A percentile compares a stretch with the other conserved stretches of the same genome.
Conservation (phyloP, 2,797 vertebrate genomes). For the Arnoldichthys spilopterus region DNA sequence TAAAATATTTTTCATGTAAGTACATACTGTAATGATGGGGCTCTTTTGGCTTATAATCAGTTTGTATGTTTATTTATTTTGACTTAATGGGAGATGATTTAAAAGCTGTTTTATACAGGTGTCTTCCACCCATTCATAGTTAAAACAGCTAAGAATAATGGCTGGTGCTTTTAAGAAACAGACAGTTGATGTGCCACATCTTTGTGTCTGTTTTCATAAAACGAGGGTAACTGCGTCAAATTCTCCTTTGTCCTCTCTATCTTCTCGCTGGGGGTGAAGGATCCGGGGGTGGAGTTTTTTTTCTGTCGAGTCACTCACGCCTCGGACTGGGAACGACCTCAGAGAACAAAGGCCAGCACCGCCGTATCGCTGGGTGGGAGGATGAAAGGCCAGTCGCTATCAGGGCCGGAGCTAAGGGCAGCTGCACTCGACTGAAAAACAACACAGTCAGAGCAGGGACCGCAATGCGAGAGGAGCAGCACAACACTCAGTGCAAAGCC, state of each 20-base stretch:
- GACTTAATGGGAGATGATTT: not conserved
- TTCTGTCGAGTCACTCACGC: conserved; percentile 54
- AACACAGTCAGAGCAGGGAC: conserved; percentile 30
- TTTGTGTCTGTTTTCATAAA: conserved; percentile 37
- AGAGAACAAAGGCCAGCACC: conserved; percentile 54
- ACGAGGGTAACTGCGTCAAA: conserved; percentile 38
- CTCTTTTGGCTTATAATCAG: not conserved
- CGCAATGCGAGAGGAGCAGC: conserved; percentile 37
- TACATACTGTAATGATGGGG: no score
- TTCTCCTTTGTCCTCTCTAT: conserved; percentile 39
- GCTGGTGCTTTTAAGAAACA: conserved; percentile 4
- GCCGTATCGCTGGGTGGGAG: conserved; percentile 61
- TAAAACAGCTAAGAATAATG: conserved; percentile 5
- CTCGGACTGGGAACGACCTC: conserved; percentile 49
- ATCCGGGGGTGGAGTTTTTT: conserved; percentile 40
- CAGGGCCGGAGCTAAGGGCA: conserved; percentile 59
- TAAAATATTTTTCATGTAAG: no score
- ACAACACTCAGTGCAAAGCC: conserved; percentile 41
- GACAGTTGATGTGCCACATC: conserved; percentile 23
- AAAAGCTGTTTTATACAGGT: not conserved
- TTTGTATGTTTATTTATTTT: not conserved
- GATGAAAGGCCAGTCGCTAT: conserved; percentile 66
- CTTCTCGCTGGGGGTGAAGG: conserved; percentile 21
- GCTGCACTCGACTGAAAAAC: conserved; percentile 52
- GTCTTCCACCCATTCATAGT: conserved; percentile 1